Evolutionary conservation across 2,888 invertebrate genomes (phyloP), one percentile per base, ranked within the genome.

Genomic region (Metalampra italica): DNA sequence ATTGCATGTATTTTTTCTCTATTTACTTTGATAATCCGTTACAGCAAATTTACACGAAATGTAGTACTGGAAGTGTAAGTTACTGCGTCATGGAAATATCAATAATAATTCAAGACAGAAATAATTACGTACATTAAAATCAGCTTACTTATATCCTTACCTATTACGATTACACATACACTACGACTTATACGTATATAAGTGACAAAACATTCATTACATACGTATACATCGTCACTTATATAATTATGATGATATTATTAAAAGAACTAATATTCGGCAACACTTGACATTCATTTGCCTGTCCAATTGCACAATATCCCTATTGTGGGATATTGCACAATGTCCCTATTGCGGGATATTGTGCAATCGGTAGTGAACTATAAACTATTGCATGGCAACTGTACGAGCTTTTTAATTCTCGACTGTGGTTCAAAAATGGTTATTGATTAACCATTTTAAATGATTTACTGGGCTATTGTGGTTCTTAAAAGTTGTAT

Each of bases 261-360:
- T 85, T 86, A 85, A 87, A 85, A 78, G 78, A 85, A 82, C 80
- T 79, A 74, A 75, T 87, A 86, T 87, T 87, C 87, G 76, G 89
- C 89, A 89, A 89, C 89, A 89, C 88, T 88, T 88, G 88, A 88
- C 87, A 88, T 87, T 86, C 86, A 64, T 71, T 75, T 74, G 52
- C 44, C 46, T 29, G 55, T 59, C 55, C 52, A 57, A 72, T 71
- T 73, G 68, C 69, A 70, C 68, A 68, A 70, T 58, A 67, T 57
- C 51, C 56, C 56, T 53, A 60, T 38, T 29, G 51, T 57, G 60
- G 56, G 53, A 64, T 66, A 64, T 64, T 68, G 66, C 70, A 66
- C 66, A 73, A 72, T 60, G n/a, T 57, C 51, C 56, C 56, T 53
- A 60, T 38, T 29, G 51, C 57, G 60, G 56, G 53, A 64, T 66